Evolutionary conservation across 1,140 invertebrate species (phyloP), one percentile per base, ranked within the genome.

Genomic region (Hesperophylax magnus): DNA sequence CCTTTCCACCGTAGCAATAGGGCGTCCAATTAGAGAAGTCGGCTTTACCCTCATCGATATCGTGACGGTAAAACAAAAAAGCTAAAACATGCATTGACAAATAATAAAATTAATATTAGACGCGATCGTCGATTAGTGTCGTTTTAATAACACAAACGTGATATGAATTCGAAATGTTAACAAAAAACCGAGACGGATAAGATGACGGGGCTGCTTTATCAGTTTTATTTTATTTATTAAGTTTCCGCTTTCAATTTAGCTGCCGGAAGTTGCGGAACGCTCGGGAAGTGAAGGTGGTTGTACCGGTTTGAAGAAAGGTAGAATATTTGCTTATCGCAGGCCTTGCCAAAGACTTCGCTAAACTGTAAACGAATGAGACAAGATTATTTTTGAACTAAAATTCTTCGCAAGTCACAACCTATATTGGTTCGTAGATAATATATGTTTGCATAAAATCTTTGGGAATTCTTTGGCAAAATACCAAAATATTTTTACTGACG

Each of bases 401-500:
- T 61, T 61, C 24, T 20, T 24, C 24, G 15, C 14, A 0, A 2
- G 8, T 22, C 8, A 61, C 8, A 24, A 61, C 20, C n/a, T 20
- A 61, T 24, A 61, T 27, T 14, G 24, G 15, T 5, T 0, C 8
- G 20, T 61, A 61, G 60, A 61, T 20, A 27, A 61, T 24, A 61
- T 9, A 24, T 61, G 24, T 24, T 15, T 61, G 24, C 9, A 61
- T 61, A 39, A 69, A 27, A 4, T 34, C 65, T 31, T 20, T 53
- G 27, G 27, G 27, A 72, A 72, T 54, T 20, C n/a, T 56, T 53
- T 72, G 69, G 69, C 69, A 72, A 53, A 53, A 53, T 27, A 72
- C 69, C 69, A 72, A 14, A 72, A 72, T 72, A 72, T 53, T 72
- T 67, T 67, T 67, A 39, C 63, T 67, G 22, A 58, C n/a, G n/a